A percentile compares a stretch with the other conserved stretches of the same genome.
Conservation (phyloP, 2,797 vertebrate genomes). For the Eptatretus atami region DNA sequence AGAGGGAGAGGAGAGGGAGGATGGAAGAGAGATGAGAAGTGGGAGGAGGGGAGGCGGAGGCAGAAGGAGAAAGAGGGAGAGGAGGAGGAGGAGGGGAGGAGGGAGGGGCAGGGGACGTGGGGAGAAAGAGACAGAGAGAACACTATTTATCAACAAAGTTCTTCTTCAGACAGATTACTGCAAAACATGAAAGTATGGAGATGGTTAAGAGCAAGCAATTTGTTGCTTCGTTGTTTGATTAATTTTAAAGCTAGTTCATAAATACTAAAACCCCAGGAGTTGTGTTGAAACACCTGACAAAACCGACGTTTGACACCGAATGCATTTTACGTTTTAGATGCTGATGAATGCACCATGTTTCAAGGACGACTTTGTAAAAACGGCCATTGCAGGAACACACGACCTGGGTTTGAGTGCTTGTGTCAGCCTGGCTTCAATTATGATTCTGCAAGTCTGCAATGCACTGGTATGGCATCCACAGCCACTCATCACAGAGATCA, state of each 20-base stretch:
- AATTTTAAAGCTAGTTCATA: no score
- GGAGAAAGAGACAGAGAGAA: no score
- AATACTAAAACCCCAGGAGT: no score
- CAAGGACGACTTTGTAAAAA: conserved; percentile 26
- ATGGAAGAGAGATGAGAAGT: no score
- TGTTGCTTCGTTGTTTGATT: no score
- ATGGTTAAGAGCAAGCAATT: no score
- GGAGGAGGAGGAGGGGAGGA: neutral
- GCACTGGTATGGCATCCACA: conserved; percentile 20
- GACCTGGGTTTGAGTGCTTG: conserved; percentile 20
- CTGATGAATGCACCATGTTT: conserved; percentile 31
- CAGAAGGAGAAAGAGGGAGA: neutral
- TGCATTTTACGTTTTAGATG: conserved; percentile 14
- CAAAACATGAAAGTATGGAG: no score
- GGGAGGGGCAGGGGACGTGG: neutral
- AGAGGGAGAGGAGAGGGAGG: no score
- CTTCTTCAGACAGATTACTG: no score
- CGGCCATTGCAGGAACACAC: conserved; percentile 20
- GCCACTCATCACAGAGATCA: neutral
- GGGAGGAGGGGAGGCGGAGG: neutral
- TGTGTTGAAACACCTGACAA: no score
- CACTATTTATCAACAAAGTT: no score
- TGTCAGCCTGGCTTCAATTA: conserved; percentile 27
- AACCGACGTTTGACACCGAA: no score
- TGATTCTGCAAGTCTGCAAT: conserved; percentile 22